Evolutionary conservation across 2,888 invertebrate genomes (phyloP).

Genomic region (Dryocosmus kuriphilus): DNA sequence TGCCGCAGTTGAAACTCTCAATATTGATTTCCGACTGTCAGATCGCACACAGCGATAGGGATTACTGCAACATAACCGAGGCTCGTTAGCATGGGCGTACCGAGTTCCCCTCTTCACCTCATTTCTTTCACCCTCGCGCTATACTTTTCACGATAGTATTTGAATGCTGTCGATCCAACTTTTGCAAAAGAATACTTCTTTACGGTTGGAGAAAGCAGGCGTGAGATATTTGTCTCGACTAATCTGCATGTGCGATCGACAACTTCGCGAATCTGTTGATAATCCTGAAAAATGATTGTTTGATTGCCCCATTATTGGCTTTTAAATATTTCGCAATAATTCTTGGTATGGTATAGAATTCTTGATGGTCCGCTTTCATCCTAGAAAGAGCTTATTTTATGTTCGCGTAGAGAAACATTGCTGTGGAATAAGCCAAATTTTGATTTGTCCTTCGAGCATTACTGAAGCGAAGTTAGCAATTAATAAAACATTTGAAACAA

Average conservation of each 20-base stretch:
- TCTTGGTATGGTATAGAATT: too few relatives aligned
- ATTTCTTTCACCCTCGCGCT: slow-evolving; percentile 25
- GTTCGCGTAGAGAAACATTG: not conserved
- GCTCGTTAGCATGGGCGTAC: slow-evolving; percentile 44
- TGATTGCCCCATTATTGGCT: slow-evolving; percentile 6
- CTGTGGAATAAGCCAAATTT: not conserved
- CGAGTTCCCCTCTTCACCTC: slow-evolving; percentile 27
- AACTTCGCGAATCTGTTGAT: slow-evolving; percentile 31
- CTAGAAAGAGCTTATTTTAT: not conserved
- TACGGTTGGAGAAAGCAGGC: slow-evolving; percentile 27
- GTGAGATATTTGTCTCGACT: slow-evolving; percentile 22
- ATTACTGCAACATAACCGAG: slow-evolving; percentile 41
- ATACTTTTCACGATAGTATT: slow-evolving; percentile 33
- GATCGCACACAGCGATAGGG: slow-evolving; percentile 46
- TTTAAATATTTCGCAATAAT: slow-evolving; percentile 2
- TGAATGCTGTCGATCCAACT: slow-evolving; percentile 29
- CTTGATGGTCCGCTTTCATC: not conserved
- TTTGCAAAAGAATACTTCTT: slow-evolving; percentile 30
- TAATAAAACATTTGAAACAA: not conserved
- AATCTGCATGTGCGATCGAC: slow-evolving; percentile 34
- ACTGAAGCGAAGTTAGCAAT: not conserved
- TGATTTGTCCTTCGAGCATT: not conserved
- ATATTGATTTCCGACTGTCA: slow-evolving; percentile 50
- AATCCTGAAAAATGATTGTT: slow-evolving; percentile 31
- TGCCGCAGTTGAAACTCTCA: slow-evolving; percentile 45